Evolutionary conservation across 2,888 invertebrate genomes (phyloP).

Genomic region (Micoletzkya japonica): DNA sequence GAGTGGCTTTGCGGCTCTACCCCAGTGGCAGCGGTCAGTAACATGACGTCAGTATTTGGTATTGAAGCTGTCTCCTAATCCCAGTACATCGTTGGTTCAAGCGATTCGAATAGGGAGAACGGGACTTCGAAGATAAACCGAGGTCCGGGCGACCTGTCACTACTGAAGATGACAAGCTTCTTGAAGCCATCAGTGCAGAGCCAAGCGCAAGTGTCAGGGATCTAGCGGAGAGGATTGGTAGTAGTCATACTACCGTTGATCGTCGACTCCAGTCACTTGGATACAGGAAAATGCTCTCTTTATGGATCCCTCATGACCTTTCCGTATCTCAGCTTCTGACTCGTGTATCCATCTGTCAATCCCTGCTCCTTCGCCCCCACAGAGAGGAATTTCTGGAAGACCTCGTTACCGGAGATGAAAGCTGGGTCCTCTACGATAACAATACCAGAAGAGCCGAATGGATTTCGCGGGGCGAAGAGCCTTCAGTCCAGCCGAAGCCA

Average conservation of each 20-base stretch:
- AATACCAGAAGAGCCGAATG: neutral
- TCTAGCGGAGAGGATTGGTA: neutral
- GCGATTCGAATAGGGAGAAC: too few relatives aligned
- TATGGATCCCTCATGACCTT: conserved; percentile 10
- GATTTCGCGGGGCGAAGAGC: neutral
- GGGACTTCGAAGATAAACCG: too few relatives aligned
- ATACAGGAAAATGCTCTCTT: neutral
- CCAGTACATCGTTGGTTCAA: too few relatives aligned
- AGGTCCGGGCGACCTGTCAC: conserved; percentile 4
- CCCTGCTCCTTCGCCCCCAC: neutral
- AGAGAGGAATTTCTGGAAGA: neutral
- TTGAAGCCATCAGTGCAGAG: neutral
- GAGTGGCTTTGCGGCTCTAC: too few relatives aligned
- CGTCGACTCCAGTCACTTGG: neutral
- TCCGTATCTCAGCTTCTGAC: neutral
- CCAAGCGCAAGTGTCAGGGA: conserved; percentile 1
- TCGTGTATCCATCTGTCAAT: too few relatives aligned
- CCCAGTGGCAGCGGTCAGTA: too few relatives aligned
- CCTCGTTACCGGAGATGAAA: conserved; percentile 10
- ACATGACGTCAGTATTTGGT: too few relatives aligned
- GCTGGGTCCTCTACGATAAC: conserved; percentile 18
- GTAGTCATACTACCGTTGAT: neutral
- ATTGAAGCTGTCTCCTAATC: too few relatives aligned
- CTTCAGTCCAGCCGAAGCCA: neutral
- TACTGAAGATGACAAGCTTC: conserved; percentile 3